phyloP scores from a whole-genome alignment of 2,888 invertebrate genomes.

The Ochropleura leucogaster region DNA sequence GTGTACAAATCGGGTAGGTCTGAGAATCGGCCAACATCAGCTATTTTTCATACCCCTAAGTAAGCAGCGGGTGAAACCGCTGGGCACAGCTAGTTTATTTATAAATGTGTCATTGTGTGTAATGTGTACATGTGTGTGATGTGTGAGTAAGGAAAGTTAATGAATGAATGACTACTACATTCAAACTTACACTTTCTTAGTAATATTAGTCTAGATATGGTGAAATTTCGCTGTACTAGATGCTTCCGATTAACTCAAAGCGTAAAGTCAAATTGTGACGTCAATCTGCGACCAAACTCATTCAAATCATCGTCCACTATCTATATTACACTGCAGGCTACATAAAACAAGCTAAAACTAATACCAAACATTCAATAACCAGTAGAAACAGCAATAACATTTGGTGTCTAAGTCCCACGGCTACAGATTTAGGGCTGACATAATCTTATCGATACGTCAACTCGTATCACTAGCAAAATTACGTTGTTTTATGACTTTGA shows the following conservation, averaged over 20 bases:
- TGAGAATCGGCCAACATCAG: no score
- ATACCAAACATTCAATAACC: slow-evolving; percentile 65
- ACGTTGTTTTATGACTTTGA: slow-evolving; percentile 90
- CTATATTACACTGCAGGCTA: slow-evolving; percentile 58
- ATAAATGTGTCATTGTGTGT: no score
- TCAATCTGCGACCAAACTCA: slow-evolving; percentile 30
- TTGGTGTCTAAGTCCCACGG: slow-evolving; percentile 84
- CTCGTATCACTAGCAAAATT: slow-evolving; percentile 86
- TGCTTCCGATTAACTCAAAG: not conserved
- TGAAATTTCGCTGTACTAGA: not conserved
- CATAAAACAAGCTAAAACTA: slow-evolving; percentile 58
- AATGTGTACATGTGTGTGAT: no score
- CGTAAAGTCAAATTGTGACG: not conserved
- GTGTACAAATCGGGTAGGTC: no score
- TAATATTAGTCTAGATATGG: not conserved
- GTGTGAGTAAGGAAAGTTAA: no score
- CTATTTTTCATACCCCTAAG: no score
- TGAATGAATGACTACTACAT: no score
- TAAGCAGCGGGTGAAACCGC: no score
- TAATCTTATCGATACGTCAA: slow-evolving; percentile 84
- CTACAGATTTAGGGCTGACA: slow-evolving; percentile 88
- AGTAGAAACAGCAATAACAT: slow-evolving; percentile 82
- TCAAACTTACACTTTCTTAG: not conserved
- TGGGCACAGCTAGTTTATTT: no score
- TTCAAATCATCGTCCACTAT: slow-evolving; percentile 50